Evolutionary conservation across 2,797 vertebrate genomes (phyloP).

Genomic region (Sebastes itinus): DNA sequence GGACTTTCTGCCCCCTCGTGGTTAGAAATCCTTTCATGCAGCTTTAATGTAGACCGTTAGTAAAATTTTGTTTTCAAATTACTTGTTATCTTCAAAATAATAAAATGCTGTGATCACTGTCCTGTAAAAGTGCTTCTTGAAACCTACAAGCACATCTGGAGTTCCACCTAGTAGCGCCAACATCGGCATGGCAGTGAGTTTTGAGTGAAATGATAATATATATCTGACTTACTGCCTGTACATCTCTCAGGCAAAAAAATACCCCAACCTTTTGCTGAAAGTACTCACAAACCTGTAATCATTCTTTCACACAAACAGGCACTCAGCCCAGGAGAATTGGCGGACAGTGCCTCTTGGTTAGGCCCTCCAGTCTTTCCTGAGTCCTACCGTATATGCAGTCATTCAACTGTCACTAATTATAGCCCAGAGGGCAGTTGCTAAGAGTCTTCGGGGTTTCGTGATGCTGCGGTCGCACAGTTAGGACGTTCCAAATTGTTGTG

Average conservation of each 20-base stretch:
- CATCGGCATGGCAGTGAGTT: slow-evolving; percentile 9
- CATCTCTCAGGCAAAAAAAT: slow-evolving; percentile 11
- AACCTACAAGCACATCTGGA: neutral
- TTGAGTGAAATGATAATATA: slow-evolving; percentile 24
- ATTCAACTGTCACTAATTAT: slow-evolving; percentile 72
- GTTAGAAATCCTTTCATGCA: neutral
- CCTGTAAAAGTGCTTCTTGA: neutral
- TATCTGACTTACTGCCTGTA: slow-evolving; percentile 7
- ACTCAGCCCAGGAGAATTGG: slow-evolving; percentile 42
- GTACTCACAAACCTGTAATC: slow-evolving; percentile 61
- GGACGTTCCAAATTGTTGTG: slow-evolving; percentile 16
- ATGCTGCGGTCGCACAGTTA: slow-evolving; percentile 27
- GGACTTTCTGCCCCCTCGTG: neutral
- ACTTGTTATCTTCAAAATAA: neutral
- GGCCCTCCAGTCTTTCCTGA: slow-evolving; percentile 38
- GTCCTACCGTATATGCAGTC: slow-evolving; percentile 25
- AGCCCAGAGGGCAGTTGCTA: slow-evolving; percentile 41
- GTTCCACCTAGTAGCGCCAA: neutral
- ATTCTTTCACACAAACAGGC: slow-evolving; percentile 57
- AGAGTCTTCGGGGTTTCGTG: slow-evolving; percentile 33
- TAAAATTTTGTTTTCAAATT: neutral
- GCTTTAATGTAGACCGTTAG: neutral
- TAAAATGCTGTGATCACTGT: neutral
- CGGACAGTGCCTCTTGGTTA: slow-evolving; percentile 45
- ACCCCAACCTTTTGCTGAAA: slow-evolving; percentile 51